Evolutionary conservation across 2,888 invertebrate species (phyloP), one percentile per base, ranked within the genome.

Genomic region (Diplazon laetatorius): DNA sequence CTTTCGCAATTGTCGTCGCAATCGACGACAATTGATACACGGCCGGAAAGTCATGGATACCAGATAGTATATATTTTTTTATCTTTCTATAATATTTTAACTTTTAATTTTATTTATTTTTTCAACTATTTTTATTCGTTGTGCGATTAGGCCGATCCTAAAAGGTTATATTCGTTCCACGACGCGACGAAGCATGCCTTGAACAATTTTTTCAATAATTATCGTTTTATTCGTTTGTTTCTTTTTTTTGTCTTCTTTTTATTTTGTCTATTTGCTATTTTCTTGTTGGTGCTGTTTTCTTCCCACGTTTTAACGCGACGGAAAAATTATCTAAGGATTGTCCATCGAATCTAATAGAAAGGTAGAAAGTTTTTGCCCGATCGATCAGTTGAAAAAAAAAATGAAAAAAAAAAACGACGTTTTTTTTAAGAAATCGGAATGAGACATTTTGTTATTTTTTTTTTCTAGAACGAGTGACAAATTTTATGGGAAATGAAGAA

Each of bases 71-170:
- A n/a, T n/a, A n/a, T n/a, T n/a, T n/a, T n/a, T n/a, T n/a, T n/a
- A n/a, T n/a, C n/a, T n/a, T n/a, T n/a, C n/a, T n/a, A n/a, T n/a
- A n/a, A 42, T 22, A 30, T 30, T 8, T 6, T 9, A 20, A 30
- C 25, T 2, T 18, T 70, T 25, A 39, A 37, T 12, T 59, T 50
- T 22, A 30, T 30, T 8, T 6, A 8, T 20, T 39, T 39, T 2
- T 18, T 70, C 14, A 39, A 37, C 8, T 59, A 48, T 65, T 48
- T 39, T 22, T 12, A 22, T 69, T 76, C 76, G 76, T 71, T 71
- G 70, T 76, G 59, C 70, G 37, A 42, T 71, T 65, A 76, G 76
- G 76, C 70, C 63, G 70, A 65, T 50, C 30, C 55, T 63, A 46
- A 50, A 18, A 12, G 39, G n/a, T n/a, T n/a, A n/a, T 52, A 65